Evolutionary conservation across 2,113 vertebrate genomes (phyloP), one percentile per base, ranked within the genome.

Genomic region (Alethe castanea): DNA sequence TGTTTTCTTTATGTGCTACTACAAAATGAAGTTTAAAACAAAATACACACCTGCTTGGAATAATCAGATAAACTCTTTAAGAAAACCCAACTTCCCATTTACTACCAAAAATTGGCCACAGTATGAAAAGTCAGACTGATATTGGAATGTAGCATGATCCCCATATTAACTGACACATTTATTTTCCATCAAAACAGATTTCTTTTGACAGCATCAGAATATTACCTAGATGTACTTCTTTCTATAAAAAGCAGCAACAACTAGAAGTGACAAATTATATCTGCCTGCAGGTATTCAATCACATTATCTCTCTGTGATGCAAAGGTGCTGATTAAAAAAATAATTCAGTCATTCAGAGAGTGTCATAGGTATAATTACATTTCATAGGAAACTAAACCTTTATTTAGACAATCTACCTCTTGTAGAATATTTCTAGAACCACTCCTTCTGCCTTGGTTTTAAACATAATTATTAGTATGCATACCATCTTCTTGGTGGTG

Each of bases 291-390:
- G 78, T 93, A 62, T 47, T 22, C 50, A 84, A 69, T 83, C 42
- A 38, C 15, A 81, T 90, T 66, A 81, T 81, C 54, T 76, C 52
- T 38, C 81, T 19, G 14, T 81, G 83, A 77, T 94, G 64, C 62
- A 84, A 73, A 96, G 69, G n/a, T 74, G 66, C n/a, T 50, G 56
- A 72, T 92, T 81, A 40, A 64, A 88, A 92, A 94, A 65, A n/a
- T 4, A 33, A 38, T 14, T 65, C 57, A 36, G 33, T 84, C 44
- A 79, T 70, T 83, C 40, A 25, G 83, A 92, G n/a, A 42, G 28
- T 95, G 50, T 78, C 61, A 28, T 73, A 60, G 33, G 44, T 52
- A 28, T 73, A 90, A 95, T 94, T 80, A 24, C 29, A 45, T 89
- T 93, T 93, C 74, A 62, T 36, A 66, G 60, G n/a, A 92, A 44